A percentile compares a stretch with the other conserved stretches of the same genome.
These are phyloP conservation scores for Ptychadena robeensis DNA, from an alignment of 2,797 vertebrate species.

Conservation along the genomic window DNA sequence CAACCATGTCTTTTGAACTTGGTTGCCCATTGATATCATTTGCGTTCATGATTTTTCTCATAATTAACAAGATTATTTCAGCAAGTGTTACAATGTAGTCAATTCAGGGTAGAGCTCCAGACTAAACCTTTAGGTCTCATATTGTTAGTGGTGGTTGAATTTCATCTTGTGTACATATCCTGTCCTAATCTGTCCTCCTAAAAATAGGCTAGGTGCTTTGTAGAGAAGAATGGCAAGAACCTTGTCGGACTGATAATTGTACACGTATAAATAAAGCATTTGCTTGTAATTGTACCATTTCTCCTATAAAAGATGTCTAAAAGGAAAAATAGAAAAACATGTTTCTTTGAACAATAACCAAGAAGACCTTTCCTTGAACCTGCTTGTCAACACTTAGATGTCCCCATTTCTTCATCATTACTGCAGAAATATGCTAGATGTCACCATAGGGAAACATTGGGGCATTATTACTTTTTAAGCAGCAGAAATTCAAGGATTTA, in stretches of 20 bases:
- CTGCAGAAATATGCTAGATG: slow-evolving; percentile 31
- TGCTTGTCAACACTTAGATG: slow-evolving; percentile 37
- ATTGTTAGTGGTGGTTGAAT: too few relatives aligned
- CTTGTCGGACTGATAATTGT: not conserved
- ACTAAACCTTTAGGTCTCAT: too few relatives aligned
- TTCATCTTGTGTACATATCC: too few relatives aligned
- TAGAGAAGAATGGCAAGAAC: not conserved
- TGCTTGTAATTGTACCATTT: not conserved
- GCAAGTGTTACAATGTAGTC: too few relatives aligned
- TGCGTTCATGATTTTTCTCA: too few relatives aligned
- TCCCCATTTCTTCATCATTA: slow-evolving; percentile 40
- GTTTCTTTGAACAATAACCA: slow-evolving; percentile 43
- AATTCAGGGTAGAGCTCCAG: too few relatives aligned
- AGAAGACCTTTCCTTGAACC: slow-evolving; percentile 56
- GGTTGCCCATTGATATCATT: too few relatives aligned
- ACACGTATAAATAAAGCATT: not conserved
- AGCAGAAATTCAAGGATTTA: slow-evolving; percentile 16
- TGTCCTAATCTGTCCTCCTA: not conserved
- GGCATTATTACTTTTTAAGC: slow-evolving; percentile 31
- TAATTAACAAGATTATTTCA: too few relatives aligned
- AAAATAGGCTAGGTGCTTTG: not conserved
- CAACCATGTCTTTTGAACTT: too few relatives aligned
- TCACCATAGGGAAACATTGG: slow-evolving; percentile 23
- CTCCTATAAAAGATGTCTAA: not conserved
- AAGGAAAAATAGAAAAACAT: slow-evolving; percentile 26